phyloP scores from a whole-genome alignment of 1,140 invertebrate species.

The Propsilocerus akamusi region DNA sequence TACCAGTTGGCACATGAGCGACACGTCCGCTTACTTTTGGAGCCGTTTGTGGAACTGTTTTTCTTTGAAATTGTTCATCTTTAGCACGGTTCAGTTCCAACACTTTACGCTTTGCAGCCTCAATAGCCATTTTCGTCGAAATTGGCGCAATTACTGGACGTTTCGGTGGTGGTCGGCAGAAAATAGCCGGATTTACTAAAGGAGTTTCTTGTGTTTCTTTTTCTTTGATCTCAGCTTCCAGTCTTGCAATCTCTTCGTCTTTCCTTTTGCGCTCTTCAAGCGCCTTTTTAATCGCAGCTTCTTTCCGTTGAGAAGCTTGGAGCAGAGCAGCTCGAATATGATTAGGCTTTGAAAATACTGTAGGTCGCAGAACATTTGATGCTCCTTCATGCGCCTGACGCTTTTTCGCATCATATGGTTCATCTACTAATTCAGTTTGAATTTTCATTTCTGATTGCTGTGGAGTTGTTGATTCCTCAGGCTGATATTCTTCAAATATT shows the following conservation, averaged over 20 bases:
- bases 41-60: constrained; percentile 40
- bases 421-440: constrained; percentile 12
- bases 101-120: constrained; percentile 35
- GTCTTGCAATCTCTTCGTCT: constrained; percentile 9
- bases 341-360: constrained; percentile 13
- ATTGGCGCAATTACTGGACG: constrained; percentile 32
- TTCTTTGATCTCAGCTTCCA: neutral
- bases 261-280: constrained; percentile 16
- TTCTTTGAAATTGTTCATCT: constrained; percentile 9
- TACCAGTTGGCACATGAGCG: constrained; percentile 34
- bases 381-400: constrained; percentile 27
- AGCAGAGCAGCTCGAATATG: constrained; percentile 21
- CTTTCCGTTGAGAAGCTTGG: constrained; percentile 17
- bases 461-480: neutral
- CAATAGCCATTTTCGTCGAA: constrained; percentile 34
- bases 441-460: neutral
- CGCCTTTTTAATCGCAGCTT: constrained; percentile 12
- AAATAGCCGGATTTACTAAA: constrained; percentile 12
- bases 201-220: constrained; percentile 15
- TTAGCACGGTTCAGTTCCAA: constrained; percentile 25
- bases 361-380: constrained; percentile 9
- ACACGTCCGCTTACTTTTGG: constrained; percentile 41
- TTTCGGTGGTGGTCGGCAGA: constrained; percentile 13
- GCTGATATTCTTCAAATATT: constrained; percentile 41
- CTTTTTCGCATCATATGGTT: constrained; percentile 20